Evolutionary conservation across 2,797 vertebrate genomes (phyloP), one percentile per base, ranked within the genome.

Genomic region (Rhynchonycteris naso): DNA sequence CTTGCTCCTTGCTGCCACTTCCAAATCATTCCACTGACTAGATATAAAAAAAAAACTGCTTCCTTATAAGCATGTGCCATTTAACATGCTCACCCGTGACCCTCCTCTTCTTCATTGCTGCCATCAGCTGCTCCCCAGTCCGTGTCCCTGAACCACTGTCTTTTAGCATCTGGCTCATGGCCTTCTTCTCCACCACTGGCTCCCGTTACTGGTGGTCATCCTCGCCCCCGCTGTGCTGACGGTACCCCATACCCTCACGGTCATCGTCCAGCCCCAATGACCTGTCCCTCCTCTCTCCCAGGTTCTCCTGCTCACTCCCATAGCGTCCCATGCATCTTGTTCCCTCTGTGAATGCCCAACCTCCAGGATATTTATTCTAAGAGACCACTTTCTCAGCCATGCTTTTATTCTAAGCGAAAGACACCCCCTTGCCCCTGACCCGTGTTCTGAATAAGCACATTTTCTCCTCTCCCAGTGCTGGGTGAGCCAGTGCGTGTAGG

Each of bases 1-100:
- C 15, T 80, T 66, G 16, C 2, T 75, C 61, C 16, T 75, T 18
- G 16, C 59, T 71, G 65, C 21, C 59, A 35, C 28, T 91, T 93
- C 35, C 28, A 90, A 82, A 50, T 65, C 81, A 61, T 88, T 28
- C 28, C n/a, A 28, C 7, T 30, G 35, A 30, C 33, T 50, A 68
- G 13, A 47, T n/a, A 84, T 35, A 72, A 38, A 76, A 80, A 74
- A 71, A n/a, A n/a, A n/a, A n/a, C n/a, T n/a, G 1, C 7, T 61
- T 54, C 35, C 6, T 65, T 89, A 78, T 38, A 93, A 74, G 38
- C n/a, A 72, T 30, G 21, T 85, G 3, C 14, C 54, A 82, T 87
- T 92, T 80, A 50, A 14, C 35, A 83, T 95, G 75, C 87, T 86
- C 61, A 71, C 38, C 16, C 9, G 84, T 78, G 65, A 50, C 21